phyloP scores from a whole-genome alignment of 2,113 vertebrate genomes.

The Ameiurus melas region DNA sequence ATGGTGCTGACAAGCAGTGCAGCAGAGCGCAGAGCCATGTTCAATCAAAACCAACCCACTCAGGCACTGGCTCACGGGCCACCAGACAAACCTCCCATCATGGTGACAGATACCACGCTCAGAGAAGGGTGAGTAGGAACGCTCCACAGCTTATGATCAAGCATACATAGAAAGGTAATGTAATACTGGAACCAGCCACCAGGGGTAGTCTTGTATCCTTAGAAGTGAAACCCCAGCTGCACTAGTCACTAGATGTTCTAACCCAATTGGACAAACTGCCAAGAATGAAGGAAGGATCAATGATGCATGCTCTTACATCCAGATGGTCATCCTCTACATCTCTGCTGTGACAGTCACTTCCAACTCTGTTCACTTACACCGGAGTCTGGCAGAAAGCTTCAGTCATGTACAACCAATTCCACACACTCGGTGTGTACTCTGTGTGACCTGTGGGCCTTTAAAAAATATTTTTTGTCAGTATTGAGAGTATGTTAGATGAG shows the following conservation, averaged over 20 bases:
- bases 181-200: constrained; percentile 25
- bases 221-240: not conserved
- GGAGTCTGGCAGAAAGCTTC: constrained; percentile 19
- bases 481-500: constrained; percentile 36
- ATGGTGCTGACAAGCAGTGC: constrained; percentile 33
- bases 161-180: constrained; percentile 12
- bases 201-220: constrained; percentile 18
- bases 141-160: constrained; percentile 28
- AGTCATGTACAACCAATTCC: constrained; percentile 38
- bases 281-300: not conserved
- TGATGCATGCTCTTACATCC: constrained; percentile 34
- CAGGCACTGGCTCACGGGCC: constrained; percentile 39
- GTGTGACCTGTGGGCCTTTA: constrained; percentile 1
- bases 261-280: constrained; percentile 12
- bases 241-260: not conserved
- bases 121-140: constrained; percentile 31
- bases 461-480: constrained; percentile 27
- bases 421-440: not conserved
- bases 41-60: constrained; percentile 36
- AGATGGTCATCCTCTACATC: constrained; percentile 34
- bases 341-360: constrained; percentile 30
- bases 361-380: constrained; percentile 20
- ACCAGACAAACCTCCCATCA: constrained; percentile 44
- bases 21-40: constrained; percentile 38
- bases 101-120: constrained; percentile 36